A percentile compares a stretch with the other conserved stretches of the same genome.
Evolutionary conservation across 2,797 vertebrate genomes (phyloP).

Genomic region (Anisognathus igniventris): DNA sequence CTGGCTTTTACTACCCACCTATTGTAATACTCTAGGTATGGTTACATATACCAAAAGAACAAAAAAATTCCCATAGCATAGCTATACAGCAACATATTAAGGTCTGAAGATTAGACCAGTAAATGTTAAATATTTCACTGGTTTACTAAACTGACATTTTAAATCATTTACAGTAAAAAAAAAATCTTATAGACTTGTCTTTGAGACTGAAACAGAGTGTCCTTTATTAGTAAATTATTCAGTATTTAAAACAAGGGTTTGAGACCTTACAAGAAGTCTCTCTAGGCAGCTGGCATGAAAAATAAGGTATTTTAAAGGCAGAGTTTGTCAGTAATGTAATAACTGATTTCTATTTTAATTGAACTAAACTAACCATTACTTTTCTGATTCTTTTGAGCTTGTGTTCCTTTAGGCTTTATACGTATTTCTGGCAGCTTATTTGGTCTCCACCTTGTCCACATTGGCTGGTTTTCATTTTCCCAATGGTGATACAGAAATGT

Average conservation of each 20-base stretch:
- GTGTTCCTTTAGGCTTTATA: conserved; percentile 67
- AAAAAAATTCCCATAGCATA: conserved; percentile 69
- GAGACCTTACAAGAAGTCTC: conserved; percentile 67
- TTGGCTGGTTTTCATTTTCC: conserved; percentile 58
- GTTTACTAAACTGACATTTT: conserved; percentile 73
- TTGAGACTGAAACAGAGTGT: conserved; percentile 73
- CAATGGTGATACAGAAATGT: conserved; percentile 67
- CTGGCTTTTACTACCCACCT: conserved; percentile 75
- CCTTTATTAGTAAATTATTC: conserved; percentile 74
- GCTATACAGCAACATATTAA: conserved; percentile 73
- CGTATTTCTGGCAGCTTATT: conserved; percentile 72
- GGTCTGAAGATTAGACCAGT: conserved; percentile 73
- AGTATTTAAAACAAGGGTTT: conserved; percentile 64
- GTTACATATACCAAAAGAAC: conserved; percentile 73
- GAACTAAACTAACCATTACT: conserved; percentile 50
- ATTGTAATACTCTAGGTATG: conserved; percentile 74
- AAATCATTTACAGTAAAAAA: conserved; percentile 74
- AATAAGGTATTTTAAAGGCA: conserved; percentile 47
- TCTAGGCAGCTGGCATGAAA: conserved; percentile 52
- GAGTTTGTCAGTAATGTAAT: conserved; percentile 50
- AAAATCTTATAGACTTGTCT: conserved; percentile 74
- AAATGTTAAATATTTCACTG: conserved; percentile 74
- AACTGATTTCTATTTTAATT: conserved; percentile 55
- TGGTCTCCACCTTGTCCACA: conserved; percentile 75
- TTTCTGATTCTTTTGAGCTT: conserved; percentile 64